Conservation (phyloP, 2,797 vertebrate species). For the Hemibagrus guttatus region DNA sequence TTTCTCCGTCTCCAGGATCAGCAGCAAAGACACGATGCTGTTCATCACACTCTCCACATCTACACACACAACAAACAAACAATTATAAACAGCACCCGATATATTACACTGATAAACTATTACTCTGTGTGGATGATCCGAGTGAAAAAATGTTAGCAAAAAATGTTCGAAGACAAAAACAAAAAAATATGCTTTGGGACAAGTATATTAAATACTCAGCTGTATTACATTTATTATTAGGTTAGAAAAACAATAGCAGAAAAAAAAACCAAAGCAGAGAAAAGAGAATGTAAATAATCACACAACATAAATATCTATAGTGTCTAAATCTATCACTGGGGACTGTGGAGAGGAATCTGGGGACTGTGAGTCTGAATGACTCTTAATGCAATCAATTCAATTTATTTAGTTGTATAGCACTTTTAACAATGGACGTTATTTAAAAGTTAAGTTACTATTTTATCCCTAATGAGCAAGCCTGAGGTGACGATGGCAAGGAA, state of each 20-base stretch:
- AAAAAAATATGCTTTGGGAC: background rate
- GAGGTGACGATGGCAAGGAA: too few species aligned
- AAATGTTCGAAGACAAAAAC: background rate
- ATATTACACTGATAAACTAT: background rate
- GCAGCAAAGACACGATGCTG: constrained; percentile 92
- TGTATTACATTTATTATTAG: background rate
- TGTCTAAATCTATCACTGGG: background rate
- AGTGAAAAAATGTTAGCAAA: too few species aligned
- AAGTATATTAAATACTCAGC: background rate
- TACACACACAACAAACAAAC: constrained; percentile 60
- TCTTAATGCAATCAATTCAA: background rate
- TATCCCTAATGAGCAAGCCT: too few species aligned
- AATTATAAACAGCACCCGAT: background rate
- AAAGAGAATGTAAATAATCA: background rate
- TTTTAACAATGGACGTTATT: too few species aligned
- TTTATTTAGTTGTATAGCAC: too few species aligned
- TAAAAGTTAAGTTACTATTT: too few species aligned
- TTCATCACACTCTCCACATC: constrained; percentile 99
- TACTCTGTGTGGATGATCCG: background rate
- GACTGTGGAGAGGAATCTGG: too few species aligned
- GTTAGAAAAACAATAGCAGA: background rate
- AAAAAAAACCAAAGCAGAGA: background rate
- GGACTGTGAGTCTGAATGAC: too few species aligned
- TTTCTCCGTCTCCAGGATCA: constrained; percentile 96
- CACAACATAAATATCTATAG: background rate